phyloP scores from a whole-genome alignment of 2,113 vertebrate species.

The Eidolon helvum region DNA sequence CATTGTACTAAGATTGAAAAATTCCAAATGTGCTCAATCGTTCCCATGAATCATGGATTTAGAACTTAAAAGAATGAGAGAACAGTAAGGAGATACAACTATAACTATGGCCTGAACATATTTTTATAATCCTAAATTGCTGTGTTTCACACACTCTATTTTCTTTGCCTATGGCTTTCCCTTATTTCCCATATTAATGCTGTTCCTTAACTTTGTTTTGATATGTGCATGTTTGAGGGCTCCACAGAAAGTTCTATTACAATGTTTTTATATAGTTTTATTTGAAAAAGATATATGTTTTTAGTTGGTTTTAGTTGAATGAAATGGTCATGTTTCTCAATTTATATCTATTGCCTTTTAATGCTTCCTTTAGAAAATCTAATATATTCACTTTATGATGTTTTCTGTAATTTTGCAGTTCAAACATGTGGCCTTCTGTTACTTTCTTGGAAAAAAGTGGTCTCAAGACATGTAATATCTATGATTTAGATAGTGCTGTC shows the following conservation, averaged over 20 bases:
- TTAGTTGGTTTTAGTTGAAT: neutral
- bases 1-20: neutral
- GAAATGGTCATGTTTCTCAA: neutral
- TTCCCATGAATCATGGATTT: neutral
- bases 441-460: neutral
- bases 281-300: neutral
- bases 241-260: neutral
- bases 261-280: neutral
- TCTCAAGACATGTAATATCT: neutral
- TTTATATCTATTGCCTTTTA: conserved; percentile 10
- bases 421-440: neutral
- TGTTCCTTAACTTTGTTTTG: neutral
- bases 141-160: neutral
- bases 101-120: too few relatives aligned
- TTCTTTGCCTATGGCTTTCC: neutral
- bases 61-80: neutral
- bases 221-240: neutral
- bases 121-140: neutral
- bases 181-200: neutral
- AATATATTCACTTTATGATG: neutral
- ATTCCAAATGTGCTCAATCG: neutral
- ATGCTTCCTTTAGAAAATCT: conserved; percentile 11
- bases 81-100: neutral
- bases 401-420: neutral
- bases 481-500: neutral